Evolutionary conservation across 2,113 vertebrate species (phyloP).

Genomic region (Psammodynastes pulverulentus): DNA sequence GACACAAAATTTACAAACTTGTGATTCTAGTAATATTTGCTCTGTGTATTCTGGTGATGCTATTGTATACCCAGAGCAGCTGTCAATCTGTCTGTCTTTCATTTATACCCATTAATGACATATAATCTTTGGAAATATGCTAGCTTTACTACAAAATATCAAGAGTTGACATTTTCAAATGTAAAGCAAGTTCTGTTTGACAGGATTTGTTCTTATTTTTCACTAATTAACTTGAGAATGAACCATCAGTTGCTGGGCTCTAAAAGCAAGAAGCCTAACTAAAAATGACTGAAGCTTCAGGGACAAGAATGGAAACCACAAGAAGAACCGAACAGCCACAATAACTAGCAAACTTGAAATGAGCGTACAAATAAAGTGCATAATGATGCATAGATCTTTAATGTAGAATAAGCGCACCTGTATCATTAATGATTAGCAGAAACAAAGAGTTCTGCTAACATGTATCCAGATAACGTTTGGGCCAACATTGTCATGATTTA

Average conservation of each 20-base stretch:
- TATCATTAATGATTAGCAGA: neutral
- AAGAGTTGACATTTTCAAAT: conserved; percentile 36
- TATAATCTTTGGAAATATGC: conserved; percentile 27
- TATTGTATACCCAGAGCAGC: conserved; percentile 8
- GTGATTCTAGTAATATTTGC: conserved; percentile 5
- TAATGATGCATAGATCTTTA: conserved; percentile 37
- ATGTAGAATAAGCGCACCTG: neutral
- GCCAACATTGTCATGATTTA: conserved; percentile 13
- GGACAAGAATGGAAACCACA: conserved; percentile 14
- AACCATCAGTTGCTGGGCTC: conserved; percentile 30
- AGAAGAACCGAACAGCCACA: conserved; percentile 30
- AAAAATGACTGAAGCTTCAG: conserved; percentile 19
- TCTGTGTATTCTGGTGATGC: conserved; percentile 8
- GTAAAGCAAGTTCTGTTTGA: neutral
- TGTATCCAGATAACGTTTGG: neutral
- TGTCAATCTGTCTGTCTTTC: conserved; percentile 1
- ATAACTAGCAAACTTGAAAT: conserved; percentile 32
- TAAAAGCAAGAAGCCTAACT: conserved; percentile 38
- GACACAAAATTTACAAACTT: neutral
- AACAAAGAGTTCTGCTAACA: neutral
- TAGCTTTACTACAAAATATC: conserved; percentile 34
- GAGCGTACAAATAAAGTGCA: conserved; percentile 1
- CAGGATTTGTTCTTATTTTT: conserved; percentile 32
- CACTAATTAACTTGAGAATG: conserved; percentile 35
- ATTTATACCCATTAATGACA: conserved; percentile 1